Evolutionary conservation across 2,888 invertebrate species (phyloP).

Genomic region (Lutraria lutraria): DNA sequence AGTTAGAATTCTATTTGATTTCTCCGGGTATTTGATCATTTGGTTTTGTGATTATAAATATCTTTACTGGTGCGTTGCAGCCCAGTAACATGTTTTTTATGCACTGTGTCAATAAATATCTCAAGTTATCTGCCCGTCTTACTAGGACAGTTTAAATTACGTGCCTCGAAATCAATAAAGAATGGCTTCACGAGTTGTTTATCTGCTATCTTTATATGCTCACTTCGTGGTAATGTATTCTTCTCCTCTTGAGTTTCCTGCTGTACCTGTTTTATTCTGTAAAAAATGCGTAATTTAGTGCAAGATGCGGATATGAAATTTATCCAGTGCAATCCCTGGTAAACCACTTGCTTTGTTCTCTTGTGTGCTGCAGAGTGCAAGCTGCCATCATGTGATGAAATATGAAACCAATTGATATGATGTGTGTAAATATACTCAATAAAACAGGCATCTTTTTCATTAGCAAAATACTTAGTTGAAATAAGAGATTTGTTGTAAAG

Average conservation of each 20-base stretch:
- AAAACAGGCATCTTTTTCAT: neutral
- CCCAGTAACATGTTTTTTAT: neutral
- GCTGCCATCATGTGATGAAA: neutral
- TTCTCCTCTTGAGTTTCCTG: neutral
- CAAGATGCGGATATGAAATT: constrained; percentile 2
- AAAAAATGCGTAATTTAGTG: neutral
- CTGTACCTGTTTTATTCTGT: neutral
- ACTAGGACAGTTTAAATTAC: neutral
- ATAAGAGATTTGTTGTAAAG: neutral
- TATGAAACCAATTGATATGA: neutral
- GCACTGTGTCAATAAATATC: neutral
- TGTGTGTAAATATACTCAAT: neutral
- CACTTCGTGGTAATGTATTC: neutral
- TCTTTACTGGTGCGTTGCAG: neutral
- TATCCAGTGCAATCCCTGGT: neutral
- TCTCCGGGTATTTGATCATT: neutral
- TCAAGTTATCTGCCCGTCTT: neutral
- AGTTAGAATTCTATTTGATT: neutral
- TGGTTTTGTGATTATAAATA: neutral
- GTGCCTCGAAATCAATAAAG: neutral
- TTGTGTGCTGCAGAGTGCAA: neutral
- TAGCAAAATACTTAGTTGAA: neutral
- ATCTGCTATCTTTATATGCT: neutral
- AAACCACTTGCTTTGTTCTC: constrained; percentile 2
- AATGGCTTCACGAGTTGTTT: neutral